A percentile compares a stretch with the other conserved stretches of the same genome.
phyloP scores from a whole-genome alignment of 2,797 vertebrate genomes.

The Stomatorhinus walkeri region DNA sequence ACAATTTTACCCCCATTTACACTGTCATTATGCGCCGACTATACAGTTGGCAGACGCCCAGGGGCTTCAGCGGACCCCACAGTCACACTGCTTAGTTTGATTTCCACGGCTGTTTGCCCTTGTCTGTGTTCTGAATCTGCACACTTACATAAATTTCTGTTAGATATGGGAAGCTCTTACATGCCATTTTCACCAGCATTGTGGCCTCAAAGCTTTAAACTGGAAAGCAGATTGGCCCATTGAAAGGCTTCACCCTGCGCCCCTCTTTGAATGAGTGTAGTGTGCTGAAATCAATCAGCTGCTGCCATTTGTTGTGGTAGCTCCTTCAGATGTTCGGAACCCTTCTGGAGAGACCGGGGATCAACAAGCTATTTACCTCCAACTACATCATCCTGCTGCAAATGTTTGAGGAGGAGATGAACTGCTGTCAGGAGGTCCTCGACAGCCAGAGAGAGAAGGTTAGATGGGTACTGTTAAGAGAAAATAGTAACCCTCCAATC shows the following conservation, averaged over 20 bases:
- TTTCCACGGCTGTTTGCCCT: constrained; percentile 16
- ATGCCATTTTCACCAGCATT: neutral
- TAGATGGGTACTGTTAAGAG: constrained; percentile 20
- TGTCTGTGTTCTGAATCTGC: neutral
- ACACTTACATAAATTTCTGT: neutral
- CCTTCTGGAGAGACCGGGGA: constrained; percentile 59
- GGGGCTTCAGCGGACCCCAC: neutral
- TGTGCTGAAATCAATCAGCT: neutral
- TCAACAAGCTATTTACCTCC: constrained; percentile 55
- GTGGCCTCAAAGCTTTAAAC: neutral
- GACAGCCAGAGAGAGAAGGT: constrained; percentile 62
- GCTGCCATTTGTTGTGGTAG: constrained; percentile 33
- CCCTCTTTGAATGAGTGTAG: neutral
- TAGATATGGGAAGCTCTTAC: neutral
- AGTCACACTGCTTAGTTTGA: neutral
- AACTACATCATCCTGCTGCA: constrained; percentile 57
- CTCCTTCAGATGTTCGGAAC: constrained; percentile 58
- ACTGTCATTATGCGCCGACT: constrained; percentile 15
- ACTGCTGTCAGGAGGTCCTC: constrained; percentile 55
- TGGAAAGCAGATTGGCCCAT: neutral
- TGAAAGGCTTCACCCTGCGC: neutral
- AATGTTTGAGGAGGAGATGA: constrained; percentile 64
- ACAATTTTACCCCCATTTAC: constrained; percentile 26
- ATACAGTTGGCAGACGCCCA: neutral
- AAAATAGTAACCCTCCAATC: neutral